Percentiles rank a stretch among this genome's conserved stretches.
These are phyloP conservation scores for Phaethon lepturus DNA, from an alignment of 2,113 vertebrate species.

Conservation along the genomic window DNA sequence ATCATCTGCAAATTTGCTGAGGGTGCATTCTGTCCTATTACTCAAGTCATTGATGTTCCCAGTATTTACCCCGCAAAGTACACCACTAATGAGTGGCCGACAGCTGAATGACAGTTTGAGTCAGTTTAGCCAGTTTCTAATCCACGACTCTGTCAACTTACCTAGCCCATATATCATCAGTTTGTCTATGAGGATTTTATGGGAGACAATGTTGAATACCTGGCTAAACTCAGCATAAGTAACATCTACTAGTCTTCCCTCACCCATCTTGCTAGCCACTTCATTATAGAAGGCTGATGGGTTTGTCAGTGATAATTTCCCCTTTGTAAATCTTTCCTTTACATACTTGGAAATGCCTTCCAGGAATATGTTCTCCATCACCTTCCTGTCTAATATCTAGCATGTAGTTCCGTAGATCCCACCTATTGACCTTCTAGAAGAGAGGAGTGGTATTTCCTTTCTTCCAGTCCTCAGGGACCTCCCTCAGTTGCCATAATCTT, in stretches of 20 bases:
- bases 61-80: neutral
- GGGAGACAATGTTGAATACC: neutral
- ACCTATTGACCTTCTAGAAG: neutral
- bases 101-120: neutral
- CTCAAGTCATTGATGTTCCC: neutral
- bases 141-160: neutral
- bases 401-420: neutral
- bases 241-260: neutral
- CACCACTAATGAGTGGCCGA: neutral
- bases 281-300: neutral
- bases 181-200: neutral
- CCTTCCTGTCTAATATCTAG: neutral
- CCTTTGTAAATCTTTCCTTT: neutral
- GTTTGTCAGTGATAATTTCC: neutral
- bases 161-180: neutral
- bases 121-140: neutral
- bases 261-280: neutral
- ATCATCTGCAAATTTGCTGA: neutral
- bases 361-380: neutral
- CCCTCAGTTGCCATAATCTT: neutral
- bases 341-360: neutral
- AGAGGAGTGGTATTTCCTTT: neutral
- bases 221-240: neutral
- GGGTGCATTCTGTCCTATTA: neutral
- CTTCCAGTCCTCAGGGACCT: neutral